Evolutionary conservation across 1,140 invertebrate genomes (phyloP).

Genomic region (Drosophila ohnishii): DNA sequence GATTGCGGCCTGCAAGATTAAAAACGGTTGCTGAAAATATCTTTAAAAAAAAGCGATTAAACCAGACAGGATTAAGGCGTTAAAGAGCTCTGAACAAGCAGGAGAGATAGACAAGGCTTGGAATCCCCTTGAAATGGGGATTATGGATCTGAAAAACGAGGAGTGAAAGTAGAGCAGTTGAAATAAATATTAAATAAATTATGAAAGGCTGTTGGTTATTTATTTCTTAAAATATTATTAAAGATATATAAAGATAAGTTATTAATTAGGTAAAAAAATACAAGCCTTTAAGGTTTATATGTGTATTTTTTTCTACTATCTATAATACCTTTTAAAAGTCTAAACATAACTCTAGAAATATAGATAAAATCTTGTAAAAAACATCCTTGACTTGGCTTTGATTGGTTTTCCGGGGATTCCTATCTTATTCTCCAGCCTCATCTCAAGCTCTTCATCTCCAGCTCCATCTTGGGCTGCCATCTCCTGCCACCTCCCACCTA

Average conservation of each 20-base stretch:
- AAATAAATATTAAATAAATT: neutral
- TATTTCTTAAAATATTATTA: neutral
- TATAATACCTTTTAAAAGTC: neutral
- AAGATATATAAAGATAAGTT: no score
- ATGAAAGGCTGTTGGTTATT: neutral
- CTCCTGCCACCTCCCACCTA: constrained; percentile 28
- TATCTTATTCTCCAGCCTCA: neutral
- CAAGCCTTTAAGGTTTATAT: neutral
- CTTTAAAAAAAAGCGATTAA: constrained; percentile 17
- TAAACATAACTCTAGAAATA: neutral
- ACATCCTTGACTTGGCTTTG: constrained; percentile 52
- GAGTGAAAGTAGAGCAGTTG: neutral
- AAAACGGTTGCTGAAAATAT: constrained; percentile 38
- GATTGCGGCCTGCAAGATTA: constrained; percentile 27
- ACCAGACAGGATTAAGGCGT: constrained; percentile 33
- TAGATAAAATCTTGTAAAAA: constrained; percentile 20
- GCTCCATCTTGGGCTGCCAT: constrained; percentile 7
- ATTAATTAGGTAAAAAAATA: neutral
- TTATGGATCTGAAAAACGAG: neutral
- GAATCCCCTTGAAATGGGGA: constrained; percentile 7
- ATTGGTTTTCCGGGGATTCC: no score
- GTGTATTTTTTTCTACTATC: no score
- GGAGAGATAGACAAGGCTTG: neutral
- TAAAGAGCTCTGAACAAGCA: constrained; percentile 11
- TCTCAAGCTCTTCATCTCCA: constrained; percentile 2